Evolutionary conservation across 2,113 vertebrate species (phyloP).

Genomic region (Mesitornis unicolor): DNA sequence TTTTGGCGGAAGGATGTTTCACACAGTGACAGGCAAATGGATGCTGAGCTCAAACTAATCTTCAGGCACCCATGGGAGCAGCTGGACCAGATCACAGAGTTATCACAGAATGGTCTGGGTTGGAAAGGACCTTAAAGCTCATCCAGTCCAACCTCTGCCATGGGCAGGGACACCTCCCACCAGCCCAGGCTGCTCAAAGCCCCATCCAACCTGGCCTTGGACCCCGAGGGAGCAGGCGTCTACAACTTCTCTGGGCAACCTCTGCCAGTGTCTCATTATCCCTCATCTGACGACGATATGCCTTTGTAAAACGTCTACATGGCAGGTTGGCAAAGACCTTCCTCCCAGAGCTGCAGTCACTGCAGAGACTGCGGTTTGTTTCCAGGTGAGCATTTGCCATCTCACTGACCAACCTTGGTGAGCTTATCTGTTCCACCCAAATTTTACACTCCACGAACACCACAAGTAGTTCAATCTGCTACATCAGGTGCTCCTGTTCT

Average conservation of each 20-base stretch:
- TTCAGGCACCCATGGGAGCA: background rate
- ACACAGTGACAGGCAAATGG: background rate
- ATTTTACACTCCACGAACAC: background rate
- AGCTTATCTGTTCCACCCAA: background rate
- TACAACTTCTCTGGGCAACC: too few relatives aligned
- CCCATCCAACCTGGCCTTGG: too few relatives aligned
- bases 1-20: background rate
- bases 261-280: too few relatives aligned
- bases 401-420: background rate
- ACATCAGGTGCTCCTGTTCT: background rate
- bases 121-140: too few relatives aligned
- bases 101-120: too few relatives aligned
- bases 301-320: too few relatives aligned
- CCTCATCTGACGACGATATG: too few relatives aligned
- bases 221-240: too few relatives aligned
- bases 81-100: background rate
- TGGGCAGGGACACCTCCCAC: too few relatives aligned
- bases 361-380: background rate
- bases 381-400: background rate
- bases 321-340: background rate
- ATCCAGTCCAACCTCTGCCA: too few relatives aligned
- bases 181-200: too few relatives aligned
- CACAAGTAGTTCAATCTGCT: background rate
- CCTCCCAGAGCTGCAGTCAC: background rate
- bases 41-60: background rate